Base-by-base conservation (phyloP, 2,113 vertebrate species). In the Etheostoma spectabile region DNA sequence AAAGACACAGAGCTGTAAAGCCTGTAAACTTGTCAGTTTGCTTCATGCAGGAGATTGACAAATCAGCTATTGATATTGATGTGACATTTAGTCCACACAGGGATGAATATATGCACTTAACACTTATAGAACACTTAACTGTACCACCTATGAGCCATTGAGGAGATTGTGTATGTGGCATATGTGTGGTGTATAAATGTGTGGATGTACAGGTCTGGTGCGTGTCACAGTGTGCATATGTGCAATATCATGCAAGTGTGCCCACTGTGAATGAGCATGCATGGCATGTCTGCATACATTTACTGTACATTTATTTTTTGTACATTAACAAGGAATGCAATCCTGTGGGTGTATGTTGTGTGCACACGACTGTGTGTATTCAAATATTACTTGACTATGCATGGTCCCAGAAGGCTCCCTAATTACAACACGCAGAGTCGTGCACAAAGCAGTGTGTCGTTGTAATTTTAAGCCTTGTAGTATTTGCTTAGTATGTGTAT, bases 81-180 rank as follows among this genome's bases (percentile, higher is more conserved):
- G 68, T 75, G 69, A 75, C 84, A 64, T 65, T 57, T 49, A 59
- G 61, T 53, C 48, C 65, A 53, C 75, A 57, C 51, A 72, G 21
- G 8, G 7, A 69, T 61, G 63, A 83, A 68, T 8, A 65, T 15
- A 64, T 38, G 24, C 21, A 67, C 30, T 30, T 30, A 30, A 30
- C 30, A 30, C 27, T 30, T 30, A 30, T 30, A 30, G 27, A 30
- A 56, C 61, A 74, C 12, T 69, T 19, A 14, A 60, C 66, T 52
- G 22, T 52, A 38, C 27, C 74, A 52, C 57, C 48, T 57, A 57
- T 2, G 24, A 48, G 53, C 53, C 66, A 24, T 1, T 67, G 45
- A 46, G 65, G n/a, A 24, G 15, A 15, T 18, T 6, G 11, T 19
- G 51, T 15, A 49, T 24, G 27, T 33, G 24, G 11, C 45, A 66